These are phyloP conservation scores for Sarcophaga carnaria DNA, from an alignment of 2,888 invertebrate genomes.

Conservation along the genomic window DNA sequence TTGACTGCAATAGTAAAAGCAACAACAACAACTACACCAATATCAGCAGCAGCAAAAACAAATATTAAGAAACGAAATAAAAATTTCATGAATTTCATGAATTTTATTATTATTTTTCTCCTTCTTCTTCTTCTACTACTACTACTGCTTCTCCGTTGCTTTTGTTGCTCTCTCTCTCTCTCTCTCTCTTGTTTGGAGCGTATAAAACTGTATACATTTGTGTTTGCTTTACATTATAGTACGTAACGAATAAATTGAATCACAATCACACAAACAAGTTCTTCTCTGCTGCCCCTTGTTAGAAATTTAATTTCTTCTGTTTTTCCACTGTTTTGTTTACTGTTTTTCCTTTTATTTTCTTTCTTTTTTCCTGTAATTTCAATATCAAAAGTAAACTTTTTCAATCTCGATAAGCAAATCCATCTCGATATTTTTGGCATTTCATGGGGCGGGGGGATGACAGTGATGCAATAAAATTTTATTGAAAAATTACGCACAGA, in stretches of 20 bases:
- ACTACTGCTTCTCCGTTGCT: too few relatives aligned
- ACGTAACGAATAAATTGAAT: slow-evolving; percentile 27
- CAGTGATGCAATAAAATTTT: background rate
- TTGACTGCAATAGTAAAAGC: slow-evolving; percentile 2
- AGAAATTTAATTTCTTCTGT: too few relatives aligned
- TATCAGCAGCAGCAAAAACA: background rate
- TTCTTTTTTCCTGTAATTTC: background rate
- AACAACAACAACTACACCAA: background rate
- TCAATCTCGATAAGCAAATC: slow-evolving; percentile 21
- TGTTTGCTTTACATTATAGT: too few relatives aligned
- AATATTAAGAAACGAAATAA: slow-evolving; percentile 25
- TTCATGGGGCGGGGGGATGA: background rate
- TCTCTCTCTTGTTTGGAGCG: background rate
- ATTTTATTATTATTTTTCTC: slow-evolving; percentile 23
- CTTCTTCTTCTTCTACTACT: background rate
- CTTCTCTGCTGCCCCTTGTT: too few relatives aligned
- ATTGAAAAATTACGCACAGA: slow-evolving; percentile 12
- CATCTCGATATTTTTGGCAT: background rate
- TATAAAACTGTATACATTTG: background rate
- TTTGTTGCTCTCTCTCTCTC: too few relatives aligned
- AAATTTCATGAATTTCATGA: slow-evolving; percentile 31
- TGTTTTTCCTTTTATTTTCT: background rate
- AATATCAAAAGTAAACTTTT: background rate
- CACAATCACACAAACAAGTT: background rate
- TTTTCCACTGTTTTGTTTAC: too few relatives aligned